phyloP scores from a whole-genome alignment of 2,113 vertebrate species.

The Columbina picui region DNA sequence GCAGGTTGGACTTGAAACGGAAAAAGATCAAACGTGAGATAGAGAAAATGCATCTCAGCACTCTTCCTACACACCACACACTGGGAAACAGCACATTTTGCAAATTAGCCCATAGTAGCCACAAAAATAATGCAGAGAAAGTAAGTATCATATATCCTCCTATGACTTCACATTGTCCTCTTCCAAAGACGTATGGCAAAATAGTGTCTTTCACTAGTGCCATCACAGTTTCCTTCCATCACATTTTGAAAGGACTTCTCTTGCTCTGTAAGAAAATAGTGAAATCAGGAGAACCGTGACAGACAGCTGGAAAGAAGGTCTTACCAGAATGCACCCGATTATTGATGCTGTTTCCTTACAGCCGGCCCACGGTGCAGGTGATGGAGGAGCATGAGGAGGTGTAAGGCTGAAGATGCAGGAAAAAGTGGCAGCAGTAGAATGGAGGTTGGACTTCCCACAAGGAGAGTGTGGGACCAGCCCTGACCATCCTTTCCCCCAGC shows the following conservation, averaged over 20 bases:
- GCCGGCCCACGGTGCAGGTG: fast-evolving
- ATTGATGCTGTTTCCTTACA: neutral
- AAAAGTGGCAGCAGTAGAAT: neutral
- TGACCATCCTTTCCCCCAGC: neutral
- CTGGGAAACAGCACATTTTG: neutral
- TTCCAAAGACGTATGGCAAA: neutral
- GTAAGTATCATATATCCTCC: neutral
- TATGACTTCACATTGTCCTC: neutral
- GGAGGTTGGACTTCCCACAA: neutral
- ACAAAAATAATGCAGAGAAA: neutral
- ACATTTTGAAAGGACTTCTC: neutral
- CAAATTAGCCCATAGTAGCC: neutral
- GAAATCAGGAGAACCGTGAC: neutral
- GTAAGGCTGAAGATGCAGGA: neutral
- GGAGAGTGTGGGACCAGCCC: neutral
- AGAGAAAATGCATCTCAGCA: conserved; percentile 25
- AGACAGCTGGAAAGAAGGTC: neutral
- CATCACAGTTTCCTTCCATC: neutral
- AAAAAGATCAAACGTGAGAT: neutral
- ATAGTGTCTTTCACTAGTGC: neutral
- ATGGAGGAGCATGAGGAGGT: fast-evolving
- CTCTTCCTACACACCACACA: neutral
- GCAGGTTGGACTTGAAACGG: conserved; percentile 6
- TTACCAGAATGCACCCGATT: neutral
- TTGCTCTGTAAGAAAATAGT: neutral